These are phyloP conservation scores for Drosophila mojavensis DNA, from an alignment of 1,140 invertebrate species.

Conservation along the genomic window DNA sequence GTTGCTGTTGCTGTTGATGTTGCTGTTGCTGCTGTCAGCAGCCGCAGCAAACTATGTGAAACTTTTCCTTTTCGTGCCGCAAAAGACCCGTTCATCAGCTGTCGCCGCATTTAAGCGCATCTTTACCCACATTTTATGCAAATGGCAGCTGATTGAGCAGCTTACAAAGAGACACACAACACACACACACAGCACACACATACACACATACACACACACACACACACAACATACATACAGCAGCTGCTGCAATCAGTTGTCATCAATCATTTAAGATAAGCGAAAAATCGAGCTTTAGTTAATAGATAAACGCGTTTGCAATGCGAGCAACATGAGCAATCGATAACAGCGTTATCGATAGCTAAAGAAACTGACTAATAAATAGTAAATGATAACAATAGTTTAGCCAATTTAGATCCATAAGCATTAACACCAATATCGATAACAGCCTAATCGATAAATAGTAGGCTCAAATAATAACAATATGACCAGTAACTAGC, in stretches of 20 bases:
- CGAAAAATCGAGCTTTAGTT: too few relatives aligned
- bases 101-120: slow-evolving; percentile 57
- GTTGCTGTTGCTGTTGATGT: neutral
- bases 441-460: too few relatives aligned
- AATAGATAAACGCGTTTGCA: too few relatives aligned
- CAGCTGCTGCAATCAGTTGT: slow-evolving; percentile 7
- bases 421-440: too few relatives aligned
- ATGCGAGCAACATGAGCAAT: too few relatives aligned
- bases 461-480: too few relatives aligned
- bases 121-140: slow-evolving; percentile 75
- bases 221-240: slow-evolving; percentile 1
- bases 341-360: too few relatives aligned
- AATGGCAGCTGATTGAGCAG: slow-evolving; percentile 50
- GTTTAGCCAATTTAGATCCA: neutral
- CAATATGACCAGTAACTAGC: too few relatives aligned
- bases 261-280: slow-evolving; percentile 59
- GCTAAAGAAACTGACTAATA: too few relatives aligned
- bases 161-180: slow-evolving; percentile 15
- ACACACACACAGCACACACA: slow-evolving; percentile 4
- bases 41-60: slow-evolving; percentile 35
- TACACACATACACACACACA: slow-evolving; percentile 4
- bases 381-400: too few relatives aligned
- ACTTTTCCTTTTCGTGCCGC: slow-evolving; percentile 65
- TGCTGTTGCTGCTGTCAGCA: slow-evolving; percentile 6
- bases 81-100: slow-evolving; percentile 52